Conservation (phyloP, 2,888 invertebrate species). For the Drepana falcataria region DNA sequence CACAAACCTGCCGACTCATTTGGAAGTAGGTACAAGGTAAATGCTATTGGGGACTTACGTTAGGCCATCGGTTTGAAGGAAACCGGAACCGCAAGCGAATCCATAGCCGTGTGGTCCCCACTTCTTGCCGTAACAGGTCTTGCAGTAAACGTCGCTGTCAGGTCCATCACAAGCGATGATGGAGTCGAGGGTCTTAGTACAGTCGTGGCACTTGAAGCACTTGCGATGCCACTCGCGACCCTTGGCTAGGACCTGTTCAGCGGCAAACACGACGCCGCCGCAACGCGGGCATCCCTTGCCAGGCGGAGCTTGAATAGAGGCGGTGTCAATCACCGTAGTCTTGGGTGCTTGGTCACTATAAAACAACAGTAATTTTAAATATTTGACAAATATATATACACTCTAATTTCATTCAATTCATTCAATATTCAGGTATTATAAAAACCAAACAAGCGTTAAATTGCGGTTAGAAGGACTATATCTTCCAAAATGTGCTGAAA, state of each 20-base stretch:
- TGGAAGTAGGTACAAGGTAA: neutral
- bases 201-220: constrained; percentile 95
- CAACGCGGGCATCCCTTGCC: constrained; percentile 94
- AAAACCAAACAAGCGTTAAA: too few relatives aligned
- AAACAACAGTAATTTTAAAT: constrained; percentile 1
- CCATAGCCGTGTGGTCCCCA: constrained; percentile 98
- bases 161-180: constrained; percentile 97
- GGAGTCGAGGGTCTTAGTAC: constrained; percentile 95
- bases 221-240: constrained; percentile 95
- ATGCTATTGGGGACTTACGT: constrained; percentile 78
- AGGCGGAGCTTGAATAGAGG: constrained; percentile 87
- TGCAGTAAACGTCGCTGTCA: constrained; percentile 95
- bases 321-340: constrained; percentile 88
- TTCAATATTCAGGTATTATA: too few relatives aligned
- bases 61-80: constrained; percentile 93
- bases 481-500: too few relatives aligned
- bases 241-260: constrained; percentile 95
- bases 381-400: neutral
- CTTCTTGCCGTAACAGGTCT: constrained; percentile 98
- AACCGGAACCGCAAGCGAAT: constrained; percentile 96
- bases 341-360: constrained; percentile 86
- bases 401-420: too few relatives aligned
- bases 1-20: too few relatives aligned
- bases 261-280: constrained; percentile 94
- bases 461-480: too few relatives aligned